Evolutionary conservation across 2,888 invertebrate genomes (phyloP), one percentile per base, ranked within the genome.

Genomic region (Thera britannica): DNA sequence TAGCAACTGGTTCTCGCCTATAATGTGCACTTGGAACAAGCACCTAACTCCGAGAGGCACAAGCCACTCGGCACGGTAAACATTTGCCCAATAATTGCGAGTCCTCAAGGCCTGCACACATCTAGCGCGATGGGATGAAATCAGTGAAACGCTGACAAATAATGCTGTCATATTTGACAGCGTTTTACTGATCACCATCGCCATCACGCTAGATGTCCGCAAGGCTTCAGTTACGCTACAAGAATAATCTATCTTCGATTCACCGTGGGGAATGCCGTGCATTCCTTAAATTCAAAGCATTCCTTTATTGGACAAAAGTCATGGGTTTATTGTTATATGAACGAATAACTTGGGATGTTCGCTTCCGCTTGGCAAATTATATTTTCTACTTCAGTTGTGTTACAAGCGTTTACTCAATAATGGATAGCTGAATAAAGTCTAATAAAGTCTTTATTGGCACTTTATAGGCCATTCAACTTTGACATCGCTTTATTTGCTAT

Each of bases 11-110:
- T 86, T 81, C 84, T 85, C 84, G 81, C 81, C 82, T 83, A 81
- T 86, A 90, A 89, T 87, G 84, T 83, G 83, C 83, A 84, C 86
- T 91, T 90, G 87, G 87, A 86, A 86, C 87, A 83, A 83, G 86
- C 3, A 46, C 44, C 44, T 83, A 83, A 77, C 83, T 78, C 79
- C 80, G 76, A 77, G 81, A 85, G 86, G 83, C 83, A 84, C 81
- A 82, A 87, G 83, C 87, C 85, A 88, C 90, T 92, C 83, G 84
- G 79, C 82, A 86, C 75, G 75, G 89, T 86, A 91, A 92, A 92
- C 88, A 90, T 92, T 93, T 91, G 85, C 86, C 90, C 92, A 90
- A 91, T 92, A 90, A 93, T 91, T 92, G 90, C 86, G 85, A 88
- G 87, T 89, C 87, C 83, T 88, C 23, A 23, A 23, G 23, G 23